Evolutionary conservation across 2,888 invertebrate species (phyloP).

Genomic region (Epinotia demarniana): DNA sequence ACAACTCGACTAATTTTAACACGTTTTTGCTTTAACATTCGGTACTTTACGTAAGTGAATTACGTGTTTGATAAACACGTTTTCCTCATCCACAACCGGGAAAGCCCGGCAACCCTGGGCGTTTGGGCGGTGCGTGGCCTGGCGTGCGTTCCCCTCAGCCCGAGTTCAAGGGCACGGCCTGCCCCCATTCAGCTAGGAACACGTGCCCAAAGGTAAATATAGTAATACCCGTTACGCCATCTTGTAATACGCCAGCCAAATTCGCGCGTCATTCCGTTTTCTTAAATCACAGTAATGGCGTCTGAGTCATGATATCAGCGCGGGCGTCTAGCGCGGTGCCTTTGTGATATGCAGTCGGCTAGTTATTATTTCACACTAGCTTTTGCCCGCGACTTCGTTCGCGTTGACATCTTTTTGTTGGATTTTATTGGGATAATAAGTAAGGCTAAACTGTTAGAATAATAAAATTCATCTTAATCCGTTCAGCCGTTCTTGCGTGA

Average conservation of each 20-base stretch:
- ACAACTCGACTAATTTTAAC: background rate
- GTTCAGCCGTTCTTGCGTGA: too few relatives aligned
- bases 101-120: slow-evolving; percentile 46
- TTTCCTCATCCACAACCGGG: slow-evolving; percentile 24
- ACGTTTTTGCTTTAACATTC: background rate
- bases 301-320: slow-evolving; percentile 36
- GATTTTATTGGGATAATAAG: too few relatives aligned
- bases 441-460: too few relatives aligned
- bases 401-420: too few relatives aligned
- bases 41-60: slow-evolving; percentile 1
- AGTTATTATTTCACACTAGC: background rate
- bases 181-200: slow-evolving; percentile 80
- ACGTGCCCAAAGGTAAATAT: slow-evolving; percentile 84
- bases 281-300: slow-evolving; percentile 42
- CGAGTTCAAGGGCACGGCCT: slow-evolving; percentile 81
- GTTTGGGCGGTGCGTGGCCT: slow-evolving; percentile 78
- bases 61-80: slow-evolving; percentile 13
- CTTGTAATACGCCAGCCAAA: slow-evolving; percentile 62
- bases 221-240: slow-evolving; percentile 74
- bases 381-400: too few relatives aligned
- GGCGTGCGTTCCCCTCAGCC: slow-evolving; percentile 67
- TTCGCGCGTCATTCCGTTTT: slow-evolving; percentile 45
- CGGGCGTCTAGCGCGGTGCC: slow-evolving; percentile 31
- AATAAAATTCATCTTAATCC: too few relatives aligned
- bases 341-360: background rate